phyloP scores from a whole-genome alignment of 2,888 invertebrate species.

The Cryptocheilus praepositus region DNA sequence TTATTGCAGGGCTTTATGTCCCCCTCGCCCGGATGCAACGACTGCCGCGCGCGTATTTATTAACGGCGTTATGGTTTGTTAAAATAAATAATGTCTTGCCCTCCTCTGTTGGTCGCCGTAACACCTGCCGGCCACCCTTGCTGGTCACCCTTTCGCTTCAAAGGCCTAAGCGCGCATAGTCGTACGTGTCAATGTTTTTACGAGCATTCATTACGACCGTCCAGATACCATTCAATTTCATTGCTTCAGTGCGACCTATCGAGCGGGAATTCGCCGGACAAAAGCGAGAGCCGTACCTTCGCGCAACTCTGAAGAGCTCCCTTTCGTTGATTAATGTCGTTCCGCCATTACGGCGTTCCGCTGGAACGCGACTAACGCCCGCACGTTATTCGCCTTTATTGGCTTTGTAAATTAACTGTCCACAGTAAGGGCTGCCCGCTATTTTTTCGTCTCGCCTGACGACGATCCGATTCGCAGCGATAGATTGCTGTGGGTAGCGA shows the following conservation, averaged over 20 bases:
- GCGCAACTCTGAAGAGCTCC: constrained; percentile 13
- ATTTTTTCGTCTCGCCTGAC: too few relatives aligned
- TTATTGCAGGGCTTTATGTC: constrained; percentile 52
- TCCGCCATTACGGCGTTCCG: constrained; percentile 1
- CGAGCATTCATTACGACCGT: constrained; percentile 24
- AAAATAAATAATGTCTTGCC: constrained; percentile 34
- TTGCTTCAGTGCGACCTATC: constrained; percentile 7
- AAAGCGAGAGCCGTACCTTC: constrained; percentile 6
- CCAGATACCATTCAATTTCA: constrained; percentile 20
- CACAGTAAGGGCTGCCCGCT: too few relatives aligned
- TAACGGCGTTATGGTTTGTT: constrained; percentile 40
- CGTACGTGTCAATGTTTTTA: constrained; percentile 17
- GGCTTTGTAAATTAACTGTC: background rate
- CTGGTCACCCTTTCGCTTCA: too few relatives aligned
- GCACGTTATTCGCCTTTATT: constrained; percentile 20
- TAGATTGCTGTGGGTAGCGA: too few relatives aligned
- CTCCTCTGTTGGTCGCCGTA: background rate
- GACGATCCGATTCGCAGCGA: too few relatives aligned
- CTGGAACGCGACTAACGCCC: background rate
- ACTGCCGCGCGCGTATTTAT: constrained; percentile 36
- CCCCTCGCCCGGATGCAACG: constrained; percentile 2
- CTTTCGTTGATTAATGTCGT: constrained; percentile 31
- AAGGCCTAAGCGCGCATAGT: too few relatives aligned
- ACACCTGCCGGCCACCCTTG: too few relatives aligned
- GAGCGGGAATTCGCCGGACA: background rate